These are phyloP conservation scores for Syrrhaptes paradoxus DNA, from an alignment of 2,113 vertebrate species.

Conservation along the genomic window DNA sequence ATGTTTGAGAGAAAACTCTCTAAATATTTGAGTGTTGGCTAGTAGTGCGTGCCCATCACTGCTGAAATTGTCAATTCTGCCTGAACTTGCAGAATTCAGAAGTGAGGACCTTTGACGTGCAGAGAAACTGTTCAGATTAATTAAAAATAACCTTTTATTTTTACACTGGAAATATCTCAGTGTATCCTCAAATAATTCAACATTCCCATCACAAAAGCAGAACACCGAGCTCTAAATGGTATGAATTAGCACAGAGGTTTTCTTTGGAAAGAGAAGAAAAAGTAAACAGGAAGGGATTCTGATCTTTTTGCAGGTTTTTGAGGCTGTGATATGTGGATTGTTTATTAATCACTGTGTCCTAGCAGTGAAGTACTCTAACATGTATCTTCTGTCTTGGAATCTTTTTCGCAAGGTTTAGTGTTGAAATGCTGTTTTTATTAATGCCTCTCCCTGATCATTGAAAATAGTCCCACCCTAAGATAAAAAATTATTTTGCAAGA, in stretches of 20 bases:
- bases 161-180: neutral
- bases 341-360: neutral
- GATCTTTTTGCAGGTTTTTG: neutral
- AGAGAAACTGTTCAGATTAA: neutral
- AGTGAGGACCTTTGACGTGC: neutral
- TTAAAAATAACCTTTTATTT: conserved; percentile 21
- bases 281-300: neutral
- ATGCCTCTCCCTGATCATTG: neutral
- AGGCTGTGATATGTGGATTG: neutral
- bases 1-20: neutral
- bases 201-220: neutral
- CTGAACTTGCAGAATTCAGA: conserved; percentile 3
- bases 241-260: neutral
- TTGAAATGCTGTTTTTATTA: neutral
- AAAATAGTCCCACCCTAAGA: neutral
- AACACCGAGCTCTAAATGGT: neutral
- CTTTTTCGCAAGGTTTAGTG: neutral
- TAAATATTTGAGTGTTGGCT: neutral
- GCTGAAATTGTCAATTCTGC: conserved; percentile 1
- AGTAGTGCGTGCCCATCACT: neutral
- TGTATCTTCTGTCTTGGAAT: neutral
- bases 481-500: neutral
- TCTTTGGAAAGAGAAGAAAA: neutral
- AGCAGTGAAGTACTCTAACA: neutral
- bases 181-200: neutral